Base-by-base conservation (phyloP, 1,140 invertebrate species). In the Nylanderia fulva region DNA sequence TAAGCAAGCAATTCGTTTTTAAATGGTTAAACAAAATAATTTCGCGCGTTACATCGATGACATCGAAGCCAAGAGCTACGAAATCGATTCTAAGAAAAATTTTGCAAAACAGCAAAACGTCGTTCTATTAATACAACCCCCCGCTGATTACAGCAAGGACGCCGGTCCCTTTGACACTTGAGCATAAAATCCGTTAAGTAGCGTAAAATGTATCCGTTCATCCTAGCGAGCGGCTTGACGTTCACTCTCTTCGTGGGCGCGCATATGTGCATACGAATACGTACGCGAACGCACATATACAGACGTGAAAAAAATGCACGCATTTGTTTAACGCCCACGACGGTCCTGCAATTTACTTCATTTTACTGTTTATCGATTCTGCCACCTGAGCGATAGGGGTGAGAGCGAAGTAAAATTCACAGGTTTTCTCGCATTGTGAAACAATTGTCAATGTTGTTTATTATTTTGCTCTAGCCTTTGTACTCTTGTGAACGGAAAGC, bases 141-240 rank as follows among this genome's bases (percentile, higher is more conserved):
- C 63, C 61, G 74, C 69, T 91, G 87, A 93, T 93, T 91, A 91
- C 88, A 88, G 90, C 91, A 92, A 93, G 92, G 91, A 90, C 92
- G 87, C 64, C 69, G 45, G 69, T 86, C 85, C 82, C 93, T 93
- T 93, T 93, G 93, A 93, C 68, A 88, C 84, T 83, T 85, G 87
- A 89, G 90, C 92, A 92, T 92, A 79, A 93, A 93, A 92, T 92
- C 88, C 88, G 83, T 90, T 93, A 93, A 93, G 89, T 92, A 92
- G 92, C 90, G 93, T 91, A 92, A 93, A 93, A 93, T 93, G 86
- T 93, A 90, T 90, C 82, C 82, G 85, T 91, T 91, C 92, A 91
- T 79, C 88, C 90, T 91, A 88, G 80, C 89, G 86, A 90, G 82
- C 69, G 60, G 77, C 75, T 69, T 69, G 80, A 82, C 74, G 82